Evolutionary conservation across 2,797 vertebrate species (phyloP).

Genomic region (Pipistrellus kuhlii): DNA sequence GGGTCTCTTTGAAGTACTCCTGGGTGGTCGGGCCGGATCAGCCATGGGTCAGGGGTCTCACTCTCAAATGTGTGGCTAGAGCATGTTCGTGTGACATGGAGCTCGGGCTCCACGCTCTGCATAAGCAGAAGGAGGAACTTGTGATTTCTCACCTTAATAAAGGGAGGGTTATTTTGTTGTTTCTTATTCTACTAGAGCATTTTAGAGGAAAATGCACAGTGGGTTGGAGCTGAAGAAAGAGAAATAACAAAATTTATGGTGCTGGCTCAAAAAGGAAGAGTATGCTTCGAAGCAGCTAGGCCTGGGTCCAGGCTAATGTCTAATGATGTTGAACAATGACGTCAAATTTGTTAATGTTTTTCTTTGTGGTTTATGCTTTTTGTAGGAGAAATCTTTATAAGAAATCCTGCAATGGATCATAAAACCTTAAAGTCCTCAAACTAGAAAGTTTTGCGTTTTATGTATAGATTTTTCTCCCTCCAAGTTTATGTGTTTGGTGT

Average conservation of each 20-base stretch:
- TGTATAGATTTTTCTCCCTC: background rate
- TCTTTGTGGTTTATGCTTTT: background rate
- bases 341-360: background rate
- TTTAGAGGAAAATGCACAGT: background rate
- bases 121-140: background rate
- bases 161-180: background rate
- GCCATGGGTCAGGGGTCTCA: background rate
- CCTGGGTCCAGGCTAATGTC: background rate
- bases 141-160: background rate
- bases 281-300: background rate
- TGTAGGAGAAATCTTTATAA: background rate
- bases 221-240: background rate
- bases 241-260: background rate
- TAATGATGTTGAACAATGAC: background rate
- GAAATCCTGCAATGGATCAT: background rate
- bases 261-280: background rate
- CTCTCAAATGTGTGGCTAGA: background rate
- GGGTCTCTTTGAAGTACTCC: background rate
- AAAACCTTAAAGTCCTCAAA: background rate
- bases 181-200: background rate
- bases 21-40: background rate
- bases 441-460: background rate
- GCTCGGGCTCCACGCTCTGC: too few species aligned
- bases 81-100: fast-evolving
- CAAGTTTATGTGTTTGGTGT: background rate